Percentiles rank a stretch among this genome's conserved stretches.
These are phyloP conservation scores for Thysanoteuthis rhombus DNA, from an alignment of 2,888 invertebrate genomes.

Conservation along the genomic window DNA sequence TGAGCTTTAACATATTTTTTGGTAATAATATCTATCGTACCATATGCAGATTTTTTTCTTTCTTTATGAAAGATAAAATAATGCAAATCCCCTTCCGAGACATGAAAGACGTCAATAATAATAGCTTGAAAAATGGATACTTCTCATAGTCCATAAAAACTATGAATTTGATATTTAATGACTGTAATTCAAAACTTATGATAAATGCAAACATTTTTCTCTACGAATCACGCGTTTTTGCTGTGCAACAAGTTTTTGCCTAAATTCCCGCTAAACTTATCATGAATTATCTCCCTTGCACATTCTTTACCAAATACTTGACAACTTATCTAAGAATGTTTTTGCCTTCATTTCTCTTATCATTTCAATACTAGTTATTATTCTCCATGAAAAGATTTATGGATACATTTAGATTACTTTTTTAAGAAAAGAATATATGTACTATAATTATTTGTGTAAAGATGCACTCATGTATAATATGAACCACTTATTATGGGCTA, in stretches of 20 bases:
- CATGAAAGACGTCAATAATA: neutral
- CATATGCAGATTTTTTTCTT: neutral
- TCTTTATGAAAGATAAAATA: neutral
- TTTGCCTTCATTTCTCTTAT: too few species aligned
- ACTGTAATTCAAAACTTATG: neutral
- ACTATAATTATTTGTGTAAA: too few species aligned
- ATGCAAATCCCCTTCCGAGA: neutral
- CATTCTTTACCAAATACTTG: neutral
- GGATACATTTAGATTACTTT: too few species aligned
- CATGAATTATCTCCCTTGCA: neutral
- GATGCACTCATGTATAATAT: too few species aligned
- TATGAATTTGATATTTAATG: neutral
- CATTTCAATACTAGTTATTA: too few species aligned
- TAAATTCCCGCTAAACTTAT: neutral
- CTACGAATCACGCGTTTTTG: neutral
- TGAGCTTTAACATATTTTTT: neutral
- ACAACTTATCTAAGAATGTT: neutral
- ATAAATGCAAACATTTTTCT: neutral
- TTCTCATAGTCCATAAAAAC: neutral
- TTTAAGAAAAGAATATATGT: too few species aligned
- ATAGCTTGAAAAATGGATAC: neutral
- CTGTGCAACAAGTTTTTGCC: neutral
- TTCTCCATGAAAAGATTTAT: too few species aligned
- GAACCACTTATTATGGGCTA: too few species aligned
- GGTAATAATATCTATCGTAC: neutral